Evolutionary conservation across 2,797 vertebrate genomes (phyloP).

Genomic region (Babyrousa celebensis): DNA sequence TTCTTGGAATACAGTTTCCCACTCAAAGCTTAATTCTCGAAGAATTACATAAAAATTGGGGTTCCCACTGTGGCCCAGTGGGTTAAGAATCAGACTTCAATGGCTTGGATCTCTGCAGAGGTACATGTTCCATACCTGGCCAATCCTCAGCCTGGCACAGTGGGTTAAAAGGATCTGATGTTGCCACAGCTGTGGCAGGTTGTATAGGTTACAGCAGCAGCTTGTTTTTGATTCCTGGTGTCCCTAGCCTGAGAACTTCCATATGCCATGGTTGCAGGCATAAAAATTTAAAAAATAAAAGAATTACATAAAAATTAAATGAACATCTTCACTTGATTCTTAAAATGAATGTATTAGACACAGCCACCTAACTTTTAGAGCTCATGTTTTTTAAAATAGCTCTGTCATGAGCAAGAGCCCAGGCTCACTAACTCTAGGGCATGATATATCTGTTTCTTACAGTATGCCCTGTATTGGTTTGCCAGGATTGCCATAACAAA

Average conservation of each 20-base stretch:
- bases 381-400: not conserved
- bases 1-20: not conserved
- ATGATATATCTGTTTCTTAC: not conserved
- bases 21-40: not conserved
- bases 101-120: too few species aligned
- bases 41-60: not conserved
- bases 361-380: not conserved
- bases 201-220: too few species aligned
- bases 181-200: too few species aligned
- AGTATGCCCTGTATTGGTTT: not conserved
- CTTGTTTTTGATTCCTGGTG: too few species aligned
- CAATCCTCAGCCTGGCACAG: too few species aligned
- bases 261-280: too few species aligned
- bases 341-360: not conserved
- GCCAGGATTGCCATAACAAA: not conserved
- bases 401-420: not conserved
- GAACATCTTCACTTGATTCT: not conserved
- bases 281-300: too few species aligned
- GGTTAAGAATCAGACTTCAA: too few species aligned
- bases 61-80: too few species aligned
- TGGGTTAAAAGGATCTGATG: too few species aligned
- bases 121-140: too few species aligned
- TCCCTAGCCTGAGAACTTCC: too few species aligned
- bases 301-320: not conserved
- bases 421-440: not conserved